Evolutionary conservation across 2,888 invertebrate species (phyloP).

Genomic region (Clusia tigrina): DNA sequence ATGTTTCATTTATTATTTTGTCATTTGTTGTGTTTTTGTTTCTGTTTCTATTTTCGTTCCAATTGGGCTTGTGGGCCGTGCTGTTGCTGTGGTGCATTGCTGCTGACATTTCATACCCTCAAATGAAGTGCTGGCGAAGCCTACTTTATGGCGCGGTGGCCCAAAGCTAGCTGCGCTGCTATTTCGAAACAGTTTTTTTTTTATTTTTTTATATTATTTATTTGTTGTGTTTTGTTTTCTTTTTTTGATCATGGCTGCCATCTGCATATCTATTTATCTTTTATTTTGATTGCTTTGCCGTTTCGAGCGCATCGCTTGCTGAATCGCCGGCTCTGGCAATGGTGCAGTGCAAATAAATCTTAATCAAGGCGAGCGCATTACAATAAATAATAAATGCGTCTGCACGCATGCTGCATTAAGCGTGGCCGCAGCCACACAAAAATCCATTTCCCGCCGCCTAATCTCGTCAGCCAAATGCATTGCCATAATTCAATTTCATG

Average conservation of each 20-base stretch:
- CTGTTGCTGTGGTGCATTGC: not conserved
- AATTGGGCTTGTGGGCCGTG: too few species aligned
- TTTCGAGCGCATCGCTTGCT: too few species aligned
- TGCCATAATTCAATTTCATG: not conserved
- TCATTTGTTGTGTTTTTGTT: too few species aligned
- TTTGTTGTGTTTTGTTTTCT: too few species aligned
- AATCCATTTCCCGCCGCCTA: constrained; percentile 2
- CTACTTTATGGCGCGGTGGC: too few species aligned
- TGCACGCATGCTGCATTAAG: not conserved
- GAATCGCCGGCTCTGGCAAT: not conserved
- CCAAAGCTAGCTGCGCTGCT: not conserved
- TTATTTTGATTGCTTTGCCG: constrained; percentile 26
- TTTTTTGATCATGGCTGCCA: too few species aligned
- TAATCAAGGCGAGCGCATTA: not conserved
- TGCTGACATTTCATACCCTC: not conserved
- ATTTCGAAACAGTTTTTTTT: too few species aligned
- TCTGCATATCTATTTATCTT: constrained; percentile 27
- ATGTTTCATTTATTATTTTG: too few species aligned
- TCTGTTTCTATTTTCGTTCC: too few species aligned
- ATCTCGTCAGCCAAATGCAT: not conserved
- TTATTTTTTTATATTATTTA: too few species aligned
- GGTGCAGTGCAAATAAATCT: not conserved
- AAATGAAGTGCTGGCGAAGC: not conserved
- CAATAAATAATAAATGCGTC: constrained; percentile 17
- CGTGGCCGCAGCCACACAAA: constrained; percentile 5